Conservation (phyloP, 2,797 vertebrate species). For the Adrianichthys oophorus region DNA sequence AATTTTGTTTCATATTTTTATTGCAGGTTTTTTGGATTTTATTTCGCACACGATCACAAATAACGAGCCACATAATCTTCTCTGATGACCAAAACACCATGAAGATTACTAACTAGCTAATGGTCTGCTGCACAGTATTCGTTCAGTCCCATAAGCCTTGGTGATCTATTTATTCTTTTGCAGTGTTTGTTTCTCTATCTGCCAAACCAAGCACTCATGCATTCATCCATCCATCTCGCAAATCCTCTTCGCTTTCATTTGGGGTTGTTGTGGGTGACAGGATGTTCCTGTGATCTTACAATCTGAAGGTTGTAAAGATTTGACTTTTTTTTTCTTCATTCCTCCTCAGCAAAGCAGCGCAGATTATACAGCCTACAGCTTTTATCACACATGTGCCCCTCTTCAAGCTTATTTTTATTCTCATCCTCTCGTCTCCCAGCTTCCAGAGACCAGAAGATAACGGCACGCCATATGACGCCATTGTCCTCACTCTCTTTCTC, state of each 20-base stretch:
- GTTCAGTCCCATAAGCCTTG: constrained; percentile 44
- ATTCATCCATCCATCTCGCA: constrained; percentile 62
- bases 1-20: constrained; percentile 36
- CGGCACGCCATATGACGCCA: constrained; percentile 69
- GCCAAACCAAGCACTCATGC: constrained; percentile 60
- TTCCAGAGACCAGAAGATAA: constrained; percentile 75
- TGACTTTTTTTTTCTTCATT: constrained; percentile 32
- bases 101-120: constrained; percentile 52
- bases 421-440: constrained; percentile 58
- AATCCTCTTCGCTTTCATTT: constrained; percentile 55
- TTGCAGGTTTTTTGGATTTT: constrained; percentile 12
- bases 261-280: constrained; percentile 36
- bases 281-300: constrained; percentile 55
- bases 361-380: constrained; percentile 75
- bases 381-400: constrained; percentile 73
- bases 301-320: constrained; percentile 66
- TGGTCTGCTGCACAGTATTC: constrained; percentile 37
- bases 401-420: constrained; percentile 71
- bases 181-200: constrained; percentile 67
- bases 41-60: constrained; percentile 25
- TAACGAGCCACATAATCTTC: constrained; percentile 44
- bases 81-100: constrained; percentile 46
- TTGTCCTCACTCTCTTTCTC: constrained; percentile 68
- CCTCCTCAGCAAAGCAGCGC: constrained; percentile 62
- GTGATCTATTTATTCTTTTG: constrained; percentile 64